A percentile compares a stretch with the other conserved stretches of the same genome.
Conservation (phyloP, 2,888 invertebrate genomes). For the Acrocera orbiculus region DNA sequence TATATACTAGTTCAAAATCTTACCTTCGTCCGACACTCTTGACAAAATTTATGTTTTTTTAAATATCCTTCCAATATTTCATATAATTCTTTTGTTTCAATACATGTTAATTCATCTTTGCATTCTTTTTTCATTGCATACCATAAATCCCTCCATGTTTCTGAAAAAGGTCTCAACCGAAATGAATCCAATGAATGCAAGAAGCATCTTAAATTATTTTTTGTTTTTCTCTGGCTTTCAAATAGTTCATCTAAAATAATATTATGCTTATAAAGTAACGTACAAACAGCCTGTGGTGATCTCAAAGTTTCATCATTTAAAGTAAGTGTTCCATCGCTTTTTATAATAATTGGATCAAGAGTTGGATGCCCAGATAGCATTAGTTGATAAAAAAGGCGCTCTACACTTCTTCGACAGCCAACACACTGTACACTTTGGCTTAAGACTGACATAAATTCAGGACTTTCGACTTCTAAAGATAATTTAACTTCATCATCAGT, state of each 20-base stretch:
- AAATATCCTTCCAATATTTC: constrained; percentile 78
- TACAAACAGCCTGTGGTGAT: constrained; percentile 65
- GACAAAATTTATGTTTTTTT: constrained; percentile 84
- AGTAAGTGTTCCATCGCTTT: constrained; percentile 56
- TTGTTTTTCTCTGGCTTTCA: constrained; percentile 64
- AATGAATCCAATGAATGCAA: constrained; percentile 82
- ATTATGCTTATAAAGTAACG: constrained; percentile 73
- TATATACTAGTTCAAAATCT: constrained; percentile 15
- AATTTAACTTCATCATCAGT: constrained; percentile 58
- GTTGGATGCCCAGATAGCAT: constrained; percentile 72
- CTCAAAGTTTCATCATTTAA: constrained; percentile 62
- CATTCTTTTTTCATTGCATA: constrained; percentile 66
- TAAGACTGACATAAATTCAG: constrained; percentile 66
- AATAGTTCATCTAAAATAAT: constrained; percentile 59
- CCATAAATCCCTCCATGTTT: constrained; percentile 71
- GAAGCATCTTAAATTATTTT: constrained; percentile 76
- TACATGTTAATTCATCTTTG: constrained; percentile 68
- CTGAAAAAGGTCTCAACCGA: constrained; percentile 49
- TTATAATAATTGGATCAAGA: constrained; percentile 68
- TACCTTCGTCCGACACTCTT: constrained; percentile 86
- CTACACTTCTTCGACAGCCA: constrained; percentile 83
- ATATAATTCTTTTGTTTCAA: constrained; percentile 68
- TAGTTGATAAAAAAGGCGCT: constrained; percentile 71
- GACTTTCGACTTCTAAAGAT: constrained; percentile 66
- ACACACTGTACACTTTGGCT: constrained; percentile 88